Evolutionary conservation across 2,797 vertebrate genomes (phyloP), one percentile per base, ranked within the genome.

Genomic region (Channa striata): DNA sequence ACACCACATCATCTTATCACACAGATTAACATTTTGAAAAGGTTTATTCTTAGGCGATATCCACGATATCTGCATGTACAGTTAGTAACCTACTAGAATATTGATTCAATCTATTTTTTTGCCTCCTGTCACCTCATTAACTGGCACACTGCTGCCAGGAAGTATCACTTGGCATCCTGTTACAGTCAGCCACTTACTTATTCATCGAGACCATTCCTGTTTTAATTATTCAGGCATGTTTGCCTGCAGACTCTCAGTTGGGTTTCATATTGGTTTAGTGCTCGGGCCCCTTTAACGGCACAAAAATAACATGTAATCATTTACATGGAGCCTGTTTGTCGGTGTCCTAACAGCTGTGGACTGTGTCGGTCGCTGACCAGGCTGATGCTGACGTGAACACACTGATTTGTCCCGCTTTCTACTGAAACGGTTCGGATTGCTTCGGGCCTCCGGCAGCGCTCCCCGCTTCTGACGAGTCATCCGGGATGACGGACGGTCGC

Each of bases 191-290:
- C 66, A 78, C 68, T 94, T 91, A 94, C 82, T 95, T 92, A 95
- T 95, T 94, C 82, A 95, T 94, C 74, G 82, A 74, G 77, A 88
- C 73, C 84, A 91, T 92, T 90, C 90, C 84, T 79, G 80, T 82
- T 80, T 95, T 86, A 93, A 94, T 95, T 89, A 94, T 94, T 94
- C 56, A 94, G 64, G 48, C 77, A 68, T 78, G 83, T 84, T 88
- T 85, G 68, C 85, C 75, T 82, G 47, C 62, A 86, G 73, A 76
- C 62, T 48, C 59, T 46, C 42, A 49, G 59, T 74, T 53, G 40
- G 36, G 65, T 75, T 57, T 71, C 40, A 68, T 54, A 23, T 65
- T 63, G 44, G 39, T 68, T 78, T 52, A 25, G 21, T n/a, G 46
- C 36, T 30, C 49, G 50, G 30, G 33, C 11, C 42, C 8, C 47